Conservation (phyloP, 2,888 invertebrate genomes). For the Stomorhina lunata region DNA sequence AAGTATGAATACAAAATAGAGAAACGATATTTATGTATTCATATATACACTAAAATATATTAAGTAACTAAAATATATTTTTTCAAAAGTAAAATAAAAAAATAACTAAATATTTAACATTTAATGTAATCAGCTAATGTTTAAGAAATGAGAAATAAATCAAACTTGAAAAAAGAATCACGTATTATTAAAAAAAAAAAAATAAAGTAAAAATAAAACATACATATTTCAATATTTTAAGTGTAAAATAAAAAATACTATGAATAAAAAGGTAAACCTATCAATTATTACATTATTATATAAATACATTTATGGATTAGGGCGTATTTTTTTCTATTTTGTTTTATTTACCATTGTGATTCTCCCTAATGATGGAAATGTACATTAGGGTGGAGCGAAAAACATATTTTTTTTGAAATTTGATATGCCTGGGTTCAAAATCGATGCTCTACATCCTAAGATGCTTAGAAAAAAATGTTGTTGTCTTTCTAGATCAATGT, state of each 20-base stretch:
- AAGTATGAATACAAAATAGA: slow-evolving; percentile 1
- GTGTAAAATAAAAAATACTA: slow-evolving; percentile 23
- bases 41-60: slow-evolving; percentile 7
- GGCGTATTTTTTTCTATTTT: too few relatives aligned
- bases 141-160: slow-evolving; percentile 28
- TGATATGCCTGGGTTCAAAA: too few relatives aligned
- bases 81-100: slow-evolving; percentile 17
- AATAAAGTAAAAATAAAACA: slow-evolving; percentile 18
- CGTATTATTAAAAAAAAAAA: slow-evolving; percentile 19
- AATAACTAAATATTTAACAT: background rate
- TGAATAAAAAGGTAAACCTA: slow-evolving; percentile 19
- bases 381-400: too few relatives aligned
- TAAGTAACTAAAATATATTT: slow-evolving; percentile 31
- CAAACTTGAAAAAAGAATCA: slow-evolving; percentile 35
- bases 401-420: too few relatives aligned
- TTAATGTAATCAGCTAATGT: slow-evolving; percentile 2
- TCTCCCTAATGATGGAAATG: too few relatives aligned
- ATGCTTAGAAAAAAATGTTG: too few relatives aligned
- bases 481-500: too few relatives aligned
- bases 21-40: slow-evolving; percentile 34
- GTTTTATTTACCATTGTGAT: too few relatives aligned
- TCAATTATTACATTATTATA: too few relatives aligned
- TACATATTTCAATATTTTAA: slow-evolving; percentile 52
- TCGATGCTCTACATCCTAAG: too few relatives aligned
- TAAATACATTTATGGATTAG: too few relatives aligned